Conservation (phyloP, 2,113 vertebrate genomes). For the Epinephelus fuscoguttatus region DNA sequence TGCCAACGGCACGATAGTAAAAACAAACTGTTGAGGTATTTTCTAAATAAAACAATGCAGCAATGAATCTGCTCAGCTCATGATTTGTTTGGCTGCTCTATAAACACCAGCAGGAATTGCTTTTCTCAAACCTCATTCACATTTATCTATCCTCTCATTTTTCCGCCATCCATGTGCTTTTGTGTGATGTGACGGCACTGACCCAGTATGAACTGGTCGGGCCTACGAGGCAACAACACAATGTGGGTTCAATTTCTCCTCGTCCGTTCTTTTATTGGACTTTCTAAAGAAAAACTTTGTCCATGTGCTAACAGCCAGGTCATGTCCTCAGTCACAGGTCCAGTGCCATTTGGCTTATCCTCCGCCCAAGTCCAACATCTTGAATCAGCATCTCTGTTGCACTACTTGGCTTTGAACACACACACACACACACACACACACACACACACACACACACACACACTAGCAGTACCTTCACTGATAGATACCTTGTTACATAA, state of each 20-base stretch:
- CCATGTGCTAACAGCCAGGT: slow-evolving; percentile 17
- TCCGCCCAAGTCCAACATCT: slow-evolving; percentile 53
- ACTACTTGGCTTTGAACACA: slow-evolving; percentile 40
- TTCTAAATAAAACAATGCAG: neutral
- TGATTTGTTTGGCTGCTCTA: neutral
- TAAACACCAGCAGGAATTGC: neutral
- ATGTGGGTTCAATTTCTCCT: slow-evolving; percentile 30
- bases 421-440: neutral
- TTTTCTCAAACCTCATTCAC: neutral
- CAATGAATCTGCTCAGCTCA: neutral
- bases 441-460: neutral
- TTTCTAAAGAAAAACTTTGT: slow-evolving; percentile 15
- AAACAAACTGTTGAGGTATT: neutral
- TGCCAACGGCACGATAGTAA: neutral
- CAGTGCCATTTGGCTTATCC: slow-evolving; percentile 41
- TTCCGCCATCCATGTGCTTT: neutral
- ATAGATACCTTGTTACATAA: slow-evolving; percentile 60
- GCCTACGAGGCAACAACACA: slow-evolving; percentile 14
- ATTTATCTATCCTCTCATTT: neutral
- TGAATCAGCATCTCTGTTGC: slow-evolving; percentile 65
- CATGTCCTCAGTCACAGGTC: slow-evolving; percentile 57
- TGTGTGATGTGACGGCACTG: slow-evolving; percentile 11
- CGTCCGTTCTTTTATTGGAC: neutral
- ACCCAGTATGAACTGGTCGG: neutral
- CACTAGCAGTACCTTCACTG: slow-evolving; percentile 48